A percentile compares a stretch with the other conserved stretches of the same genome.
phyloP scores from a whole-genome alignment of 1,140 invertebrate genomes.

The Drosophila grimshawi region DNA sequence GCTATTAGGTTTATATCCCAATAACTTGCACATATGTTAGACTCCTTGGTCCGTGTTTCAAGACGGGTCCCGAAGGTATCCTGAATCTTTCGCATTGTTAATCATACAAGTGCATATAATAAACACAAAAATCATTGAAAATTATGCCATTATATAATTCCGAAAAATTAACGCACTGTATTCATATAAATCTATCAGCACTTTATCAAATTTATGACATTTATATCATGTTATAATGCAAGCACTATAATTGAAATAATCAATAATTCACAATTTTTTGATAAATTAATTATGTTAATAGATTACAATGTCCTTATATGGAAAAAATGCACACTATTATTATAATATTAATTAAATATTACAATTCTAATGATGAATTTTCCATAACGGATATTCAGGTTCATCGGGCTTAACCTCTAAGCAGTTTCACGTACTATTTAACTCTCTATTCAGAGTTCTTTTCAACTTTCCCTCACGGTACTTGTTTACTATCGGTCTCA shows the following conservation, averaged over 20 bases:
- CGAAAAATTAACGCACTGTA: constrained; percentile 49
- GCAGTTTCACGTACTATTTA: constrained; percentile 86
- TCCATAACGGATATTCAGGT: constrained; percentile 55
- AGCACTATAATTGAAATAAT: constrained; percentile 47
- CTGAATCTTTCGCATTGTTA: constrained; percentile 84
- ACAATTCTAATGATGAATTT: constrained; percentile 55
- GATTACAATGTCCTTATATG: constrained; percentile 53
- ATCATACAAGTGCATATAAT: constrained; percentile 46
- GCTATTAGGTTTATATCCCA: constrained; percentile 31
- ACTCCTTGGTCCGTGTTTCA: constrained; percentile 98
- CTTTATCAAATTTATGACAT: constrained; percentile 43
- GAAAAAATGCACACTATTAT: constrained; percentile 48
- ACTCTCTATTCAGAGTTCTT: constrained; percentile 92
- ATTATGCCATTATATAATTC: constrained; percentile 40
- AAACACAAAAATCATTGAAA: constrained; percentile 42
- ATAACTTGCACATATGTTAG: constrained; percentile 90
- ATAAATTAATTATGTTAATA: constrained; percentile 45
- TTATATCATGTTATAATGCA: constrained; percentile 40
- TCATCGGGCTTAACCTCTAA: constrained; percentile 57
- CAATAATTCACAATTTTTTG: constrained; percentile 26
- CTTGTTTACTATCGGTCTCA: constrained; percentile 84
- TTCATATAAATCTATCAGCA: constrained; percentile 43
- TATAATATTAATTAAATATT: constrained; percentile 39
- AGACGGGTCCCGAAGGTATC: constrained; percentile 88
- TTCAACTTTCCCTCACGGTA: constrained; percentile 93